Conservation (phyloP, 1,140 invertebrate species). For the Adoxophyes honmai region DNA sequence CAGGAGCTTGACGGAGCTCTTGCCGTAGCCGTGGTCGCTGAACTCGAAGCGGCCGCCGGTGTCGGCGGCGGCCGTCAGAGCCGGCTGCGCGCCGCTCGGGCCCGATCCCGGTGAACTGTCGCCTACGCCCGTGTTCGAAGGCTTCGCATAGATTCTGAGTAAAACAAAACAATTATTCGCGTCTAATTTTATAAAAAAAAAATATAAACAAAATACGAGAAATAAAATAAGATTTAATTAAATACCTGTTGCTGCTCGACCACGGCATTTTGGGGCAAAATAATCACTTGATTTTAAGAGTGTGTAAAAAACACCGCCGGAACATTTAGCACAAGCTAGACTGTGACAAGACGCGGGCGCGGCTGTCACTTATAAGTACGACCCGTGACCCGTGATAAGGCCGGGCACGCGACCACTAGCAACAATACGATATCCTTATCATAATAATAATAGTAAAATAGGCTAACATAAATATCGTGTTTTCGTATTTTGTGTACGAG, state of each 20-base stretch:
- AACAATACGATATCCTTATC: constrained; percentile 43
- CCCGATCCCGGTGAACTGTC: constrained; percentile 28
- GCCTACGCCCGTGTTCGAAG: constrained; percentile 53
- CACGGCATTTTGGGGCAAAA: constrained; percentile 58
- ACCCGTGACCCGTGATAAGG: constrained; percentile 60
- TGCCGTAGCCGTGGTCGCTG: constrained; percentile 84
- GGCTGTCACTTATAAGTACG: constrained; percentile 51
- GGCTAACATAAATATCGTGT: constrained; percentile 18
- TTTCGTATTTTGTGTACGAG: background rate
- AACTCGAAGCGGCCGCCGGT: constrained; percentile 78
- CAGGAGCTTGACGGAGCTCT: constrained; percentile 84
- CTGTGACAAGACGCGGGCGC: constrained; percentile 34
- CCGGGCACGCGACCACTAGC: constrained; percentile 55
- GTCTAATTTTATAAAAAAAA: background rate
- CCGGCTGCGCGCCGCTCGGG: constrained; percentile 24
- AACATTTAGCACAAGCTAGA: constrained; percentile 43
- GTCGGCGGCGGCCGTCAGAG: constrained; percentile 55
- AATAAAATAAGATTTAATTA: background rate
- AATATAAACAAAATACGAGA: background rate
- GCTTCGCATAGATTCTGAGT: constrained; percentile 68
- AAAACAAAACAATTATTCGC: background rate
- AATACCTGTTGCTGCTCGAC: constrained; percentile 69
- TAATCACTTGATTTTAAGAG: constrained; percentile 68
- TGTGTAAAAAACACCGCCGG: constrained; percentile 60
- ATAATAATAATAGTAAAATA: constrained; percentile 32